Evolutionary conservation across 2,888 invertebrate species (phyloP), one percentile per base, ranked within the genome.

Genomic region (Caenorhabditis sp.): DNA sequence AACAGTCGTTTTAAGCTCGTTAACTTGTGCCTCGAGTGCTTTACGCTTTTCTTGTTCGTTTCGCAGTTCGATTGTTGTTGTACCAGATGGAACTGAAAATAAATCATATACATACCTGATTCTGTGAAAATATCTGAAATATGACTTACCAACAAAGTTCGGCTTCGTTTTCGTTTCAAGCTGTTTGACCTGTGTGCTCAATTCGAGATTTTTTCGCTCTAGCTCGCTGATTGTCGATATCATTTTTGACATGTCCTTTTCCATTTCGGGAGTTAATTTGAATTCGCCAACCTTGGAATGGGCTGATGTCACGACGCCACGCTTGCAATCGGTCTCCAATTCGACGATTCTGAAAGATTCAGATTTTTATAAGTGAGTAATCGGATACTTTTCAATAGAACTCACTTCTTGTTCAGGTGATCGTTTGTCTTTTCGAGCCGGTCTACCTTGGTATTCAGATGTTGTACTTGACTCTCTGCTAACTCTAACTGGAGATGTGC

Each of bases 361-460:
- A 53, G 4, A 3, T 21, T 57, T 31, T n/a, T n/a, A n/a, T n/a
- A 54, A 54, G 5, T 54, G 23, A 54, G 25, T 3, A 54, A 54
- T 7, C 54, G 23, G 8, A 70, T 5, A 70, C 21, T 69, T 21
- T 58, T 14, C 17, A 38, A 53, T 43, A 50, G n/a, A 49, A 23
- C 59, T 31, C 12, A 81, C 82, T 80, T 80, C 63, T 82, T 80
- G 72, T 70, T 81, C 63, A 83, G 70, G 59, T 79, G 79, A 61
- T 81, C 81, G 81, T 83, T 83, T 68, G 83, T 83, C 84, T 92
- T 92, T 74, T 89, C 89, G 75, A 90, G 74, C 27, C 83, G 67
- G 62, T 81, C 81, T 67, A 94, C 92, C 89, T 94, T 95, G 78
- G 93, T 91, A 53, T 93, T 91, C 75, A 95, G 89, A 70, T 94